phyloP scores from a whole-genome alignment of 2,113 vertebrate genomes.

The Cynoglossus semilaevis region DNA sequence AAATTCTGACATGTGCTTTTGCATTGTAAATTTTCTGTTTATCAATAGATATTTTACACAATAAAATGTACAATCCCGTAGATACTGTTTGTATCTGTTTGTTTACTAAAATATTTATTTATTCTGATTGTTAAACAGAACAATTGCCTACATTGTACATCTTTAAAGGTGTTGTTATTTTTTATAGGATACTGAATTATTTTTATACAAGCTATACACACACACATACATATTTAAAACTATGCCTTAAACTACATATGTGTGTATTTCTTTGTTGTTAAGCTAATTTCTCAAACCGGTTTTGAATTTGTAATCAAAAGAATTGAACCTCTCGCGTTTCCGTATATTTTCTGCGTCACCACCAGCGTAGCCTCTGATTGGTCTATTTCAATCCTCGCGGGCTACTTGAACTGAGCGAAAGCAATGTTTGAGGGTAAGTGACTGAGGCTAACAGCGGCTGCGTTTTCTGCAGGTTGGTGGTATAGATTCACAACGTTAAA shows the following conservation, averaged over 20 bases:
- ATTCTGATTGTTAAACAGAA: constrained; percentile 21
- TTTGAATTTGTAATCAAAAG: constrained; percentile 56
- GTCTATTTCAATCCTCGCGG: constrained; percentile 96
- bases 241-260: too few species aligned
- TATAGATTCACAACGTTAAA: not conserved
- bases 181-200: too few species aligned
- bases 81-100: constrained; percentile 3
- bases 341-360: constrained; percentile 46
- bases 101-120: constrained; percentile 31
- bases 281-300: constrained; percentile 28
- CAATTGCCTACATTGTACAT: constrained; percentile 17
- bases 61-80: constrained; percentile 16
- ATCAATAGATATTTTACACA: constrained; percentile 7
- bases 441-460: constrained; percentile 10
- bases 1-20: constrained; percentile 33
- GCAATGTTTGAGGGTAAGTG: constrained; percentile 4
- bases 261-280: not conserved
- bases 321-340: constrained; percentile 26
- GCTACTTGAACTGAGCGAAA: constrained; percentile 89
- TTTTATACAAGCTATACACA: too few species aligned
- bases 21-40: constrained; percentile 33
- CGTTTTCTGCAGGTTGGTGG: constrained; percentile 29
- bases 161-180: not conserved
- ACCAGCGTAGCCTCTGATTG: constrained; percentile 72
- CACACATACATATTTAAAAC: too few species aligned